Percentiles rank a stretch among this genome's conserved stretches.
Evolutionary conservation across 2,797 vertebrate genomes (phyloP).

Genomic region (Catamblyrhynchus diadema): DNA sequence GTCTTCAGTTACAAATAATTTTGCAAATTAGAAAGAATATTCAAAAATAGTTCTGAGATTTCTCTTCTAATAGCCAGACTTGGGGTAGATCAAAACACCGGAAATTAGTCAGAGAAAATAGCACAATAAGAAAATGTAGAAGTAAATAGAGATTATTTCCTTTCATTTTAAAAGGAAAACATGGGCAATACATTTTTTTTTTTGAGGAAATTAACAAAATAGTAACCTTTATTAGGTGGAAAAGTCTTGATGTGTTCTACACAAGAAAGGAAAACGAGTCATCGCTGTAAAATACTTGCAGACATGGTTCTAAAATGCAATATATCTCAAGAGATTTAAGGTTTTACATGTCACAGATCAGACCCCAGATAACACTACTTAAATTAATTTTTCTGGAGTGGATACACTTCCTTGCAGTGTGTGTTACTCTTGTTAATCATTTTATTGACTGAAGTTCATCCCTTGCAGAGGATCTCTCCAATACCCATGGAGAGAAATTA

Average conservation of each 20-base stretch:
- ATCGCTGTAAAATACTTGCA: neutral
- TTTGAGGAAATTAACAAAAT: accelerated
- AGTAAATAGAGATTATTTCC: neutral
- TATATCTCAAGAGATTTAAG: neutral
- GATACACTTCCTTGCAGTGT: neutral
- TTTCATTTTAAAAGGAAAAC: neutral
- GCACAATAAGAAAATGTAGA: neutral
- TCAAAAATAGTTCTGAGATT: neutral
- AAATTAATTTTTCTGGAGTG: neutral
- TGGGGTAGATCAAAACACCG: neutral
- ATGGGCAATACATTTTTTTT: accelerated
- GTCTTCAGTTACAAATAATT: neutral
- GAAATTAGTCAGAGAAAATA: neutral
- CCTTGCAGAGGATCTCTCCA: neutral
- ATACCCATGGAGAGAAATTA: neutral
- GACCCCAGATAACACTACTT: neutral
- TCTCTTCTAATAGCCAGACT: neutral
- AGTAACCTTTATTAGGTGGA: neutral
- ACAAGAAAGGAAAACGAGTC: neutral
- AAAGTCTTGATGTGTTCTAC: neutral
- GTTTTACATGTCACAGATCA: neutral
- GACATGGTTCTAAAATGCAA: neutral
- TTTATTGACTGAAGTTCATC: neutral
- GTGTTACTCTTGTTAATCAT: neutral
- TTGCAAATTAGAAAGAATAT: neutral